Evolutionary conservation across 1,140 invertebrate genomes (phyloP), one percentile per base, ranked within the genome.

Genomic region (Pinna nobilis): DNA sequence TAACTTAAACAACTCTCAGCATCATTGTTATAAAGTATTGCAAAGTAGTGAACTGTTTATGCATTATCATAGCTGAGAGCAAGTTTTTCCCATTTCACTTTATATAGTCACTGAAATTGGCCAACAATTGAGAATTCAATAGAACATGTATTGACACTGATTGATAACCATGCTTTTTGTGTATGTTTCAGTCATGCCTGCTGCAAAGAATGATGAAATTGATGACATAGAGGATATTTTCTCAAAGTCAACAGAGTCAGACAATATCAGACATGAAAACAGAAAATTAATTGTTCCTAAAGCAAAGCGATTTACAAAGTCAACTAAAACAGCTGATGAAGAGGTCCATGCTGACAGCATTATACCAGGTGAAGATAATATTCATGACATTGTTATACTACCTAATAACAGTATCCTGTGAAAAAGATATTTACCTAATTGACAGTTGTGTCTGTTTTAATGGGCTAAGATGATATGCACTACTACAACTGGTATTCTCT

Each of bases 201-300:
- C 35, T 15, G 33, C 65, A 23, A 25, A 39, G 47, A 71, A 78
- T 47, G 33, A 20, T 49, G 18, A 39, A 25, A 61, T 84, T 35
- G 82, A 79, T 70, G 82, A 84, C 51, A 82, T 84, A 39, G 82
- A 84, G 44, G 82, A 84, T 57, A 81, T 83, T 51, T 73, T 84
- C 39, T 39, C 70, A 57, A 25, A 66, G 55, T 18, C 39, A 67
- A 41, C 74, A 72, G 73, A 74, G 50, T n/a, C 66, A 39, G 69
- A 65, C 53, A 74, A 81, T 37, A 74, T 77, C 41, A 30, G 81
- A 23, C 39, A 66, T 3, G 60, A 66, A 28, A 70, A 63, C 41
- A 78, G 74, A 41, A 77, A 69, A 57, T 39, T 71, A 33, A 73
- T 84, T 49, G 59, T 82, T 11, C 77, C 80, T 15, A 72, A 67